These are phyloP conservation scores for Tamandua tetradactyla DNA, from an alignment of 2,797 vertebrate species.

Conservation along the genomic window DNA sequence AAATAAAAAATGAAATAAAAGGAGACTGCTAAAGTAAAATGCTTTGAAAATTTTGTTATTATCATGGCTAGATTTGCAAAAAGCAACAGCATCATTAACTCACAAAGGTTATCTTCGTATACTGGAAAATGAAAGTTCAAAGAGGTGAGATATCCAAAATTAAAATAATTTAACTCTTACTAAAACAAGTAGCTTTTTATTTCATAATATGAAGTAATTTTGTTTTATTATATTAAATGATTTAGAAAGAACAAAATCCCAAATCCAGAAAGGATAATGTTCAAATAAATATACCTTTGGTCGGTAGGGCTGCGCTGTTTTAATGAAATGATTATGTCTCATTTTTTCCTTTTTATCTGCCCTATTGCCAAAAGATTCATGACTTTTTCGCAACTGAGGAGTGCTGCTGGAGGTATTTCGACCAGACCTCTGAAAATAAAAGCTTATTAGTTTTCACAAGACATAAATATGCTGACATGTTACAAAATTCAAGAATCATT, in stretches of 20 bases:
- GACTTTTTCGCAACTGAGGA: slow-evolving; percentile 93
- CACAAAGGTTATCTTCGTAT: neutral
- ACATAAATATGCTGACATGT: slow-evolving; percentile 39
- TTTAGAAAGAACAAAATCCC: slow-evolving; percentile 31
- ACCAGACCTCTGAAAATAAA: slow-evolving; percentile 91
- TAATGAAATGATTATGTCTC: slow-evolving; percentile 99
- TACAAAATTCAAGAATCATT: slow-evolving; percentile 14
- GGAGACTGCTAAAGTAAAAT: neutral
- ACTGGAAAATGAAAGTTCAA: slow-evolving; percentile 33
- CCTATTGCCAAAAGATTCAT: slow-evolving; percentile 96
- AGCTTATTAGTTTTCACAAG: slow-evolving; percentile 45
- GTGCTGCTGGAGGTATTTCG: slow-evolving; percentile 90
- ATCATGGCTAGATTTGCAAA: slow-evolving; percentile 31
- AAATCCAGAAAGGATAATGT: slow-evolving; percentile 40
- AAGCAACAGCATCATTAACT: neutral
- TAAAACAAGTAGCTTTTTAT: slow-evolving; percentile 40
- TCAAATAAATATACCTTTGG: slow-evolving; percentile 90
- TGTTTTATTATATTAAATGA: slow-evolving; percentile 38
- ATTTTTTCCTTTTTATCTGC: slow-evolving; percentile 99
- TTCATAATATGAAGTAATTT: slow-evolving; percentile 51
- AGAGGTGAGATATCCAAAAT: neutral
- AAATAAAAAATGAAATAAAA: slow-evolving; percentile 43
- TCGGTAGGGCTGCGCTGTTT: slow-evolving; percentile 99
- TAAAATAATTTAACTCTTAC: slow-evolving; percentile 45
- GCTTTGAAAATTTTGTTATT: neutral